Evolutionary conservation across 92 coral and sea anemone species (phyloP).

Genomic region (Porites lobata): DNA sequence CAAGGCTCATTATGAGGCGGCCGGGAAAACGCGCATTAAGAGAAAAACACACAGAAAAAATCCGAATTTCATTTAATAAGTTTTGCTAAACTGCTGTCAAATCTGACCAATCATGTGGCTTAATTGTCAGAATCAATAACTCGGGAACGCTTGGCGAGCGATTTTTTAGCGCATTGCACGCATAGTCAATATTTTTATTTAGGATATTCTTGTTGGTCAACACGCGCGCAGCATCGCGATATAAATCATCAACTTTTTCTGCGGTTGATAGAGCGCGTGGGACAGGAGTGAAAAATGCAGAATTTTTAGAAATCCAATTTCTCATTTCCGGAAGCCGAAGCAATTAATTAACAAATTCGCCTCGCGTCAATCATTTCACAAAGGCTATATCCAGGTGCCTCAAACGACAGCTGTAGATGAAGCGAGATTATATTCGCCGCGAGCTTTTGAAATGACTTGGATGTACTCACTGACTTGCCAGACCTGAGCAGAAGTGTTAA

Average conservation of each 20-base stretch:
- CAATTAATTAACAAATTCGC: conserved; percentile 99
- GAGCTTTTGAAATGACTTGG: conserved; percentile 71
- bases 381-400: conserved; percentile 95
- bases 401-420: conserved; percentile 92
- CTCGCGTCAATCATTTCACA: conserved; percentile 96
- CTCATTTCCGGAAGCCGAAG: conserved; percentile 99
- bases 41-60: conserved; percentile 56
- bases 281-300: conserved; percentile 71
- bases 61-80: conserved; percentile 80
- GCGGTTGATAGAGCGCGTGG: conserved; percentile 81
- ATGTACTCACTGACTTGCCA: conserved; percentile 25
- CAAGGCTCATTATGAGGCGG: conserved; percentile 65
- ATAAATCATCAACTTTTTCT: conserved; percentile 45
- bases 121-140: conserved; percentile 77
- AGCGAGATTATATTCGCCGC: conserved; percentile 77
- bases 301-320: conserved; percentile 88
- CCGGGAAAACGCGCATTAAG: conserved; percentile 66
- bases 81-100: conserved; percentile 87
- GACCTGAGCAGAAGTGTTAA: conserved; percentile 19
- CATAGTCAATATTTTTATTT: conserved; percentile 68
- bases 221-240: conserved; percentile 25
- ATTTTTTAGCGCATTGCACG: conserved; percentile 39
- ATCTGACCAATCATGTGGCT: conserved; percentile 65
- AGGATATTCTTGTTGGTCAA: conserved; percentile 15
- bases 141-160: conserved; percentile 68